Evolutionary conservation across 2,888 invertebrate genomes (phyloP), one percentile per base, ranked within the genome.

Genomic region (Octonoba sinensis): DNA sequence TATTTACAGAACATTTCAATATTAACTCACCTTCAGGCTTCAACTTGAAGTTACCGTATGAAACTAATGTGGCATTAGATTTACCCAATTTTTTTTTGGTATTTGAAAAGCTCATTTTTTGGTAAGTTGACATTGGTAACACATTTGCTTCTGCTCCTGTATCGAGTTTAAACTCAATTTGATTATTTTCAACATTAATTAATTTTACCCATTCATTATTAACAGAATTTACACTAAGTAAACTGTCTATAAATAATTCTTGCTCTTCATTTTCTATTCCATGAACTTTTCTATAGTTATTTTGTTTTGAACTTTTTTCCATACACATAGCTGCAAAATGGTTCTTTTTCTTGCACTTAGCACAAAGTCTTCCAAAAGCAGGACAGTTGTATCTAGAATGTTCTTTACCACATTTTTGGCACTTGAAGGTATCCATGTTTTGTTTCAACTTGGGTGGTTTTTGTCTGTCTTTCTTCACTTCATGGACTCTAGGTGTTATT

Each of bases 41-140:
- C 15, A 65, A 18, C 44, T 57, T 74, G 49, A 46, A 22, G 46
- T 74, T 74, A 18, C 56, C 66, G 57, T 74, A 74, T 15, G 66
- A 20, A 8, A 57, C 24, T 66, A 74, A 74, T 36, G 64, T 46
- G 13, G 22, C 20, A 64, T 65, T 36, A 49, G 64, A 24, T 11
- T 8, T n/a, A 16, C 57, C n/a, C 54, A 16, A 16, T 54, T 16
- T 8, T 54, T 6, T 54, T 12, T 54, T 8, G 15, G n/a, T 8
- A n/a, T n/a, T n/a, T 54, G 11, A 12, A 6, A 54, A 16, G 18
- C 6, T 54, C 11, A 12, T 54, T 6, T 6, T 16, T 16, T 54
- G 4, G n/a, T 12, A 54, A 8, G 18, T 18, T 12, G 54, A 54
- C n/a, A 12, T 12, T 8, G 54, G 54, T 16, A 54, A 54, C 54